Percentiles rank a stretch among this genome's conserved stretches.
Evolutionary conservation across 2,888 invertebrate species (phyloP).

Genomic region (Trisateles emortualis): DNA sequence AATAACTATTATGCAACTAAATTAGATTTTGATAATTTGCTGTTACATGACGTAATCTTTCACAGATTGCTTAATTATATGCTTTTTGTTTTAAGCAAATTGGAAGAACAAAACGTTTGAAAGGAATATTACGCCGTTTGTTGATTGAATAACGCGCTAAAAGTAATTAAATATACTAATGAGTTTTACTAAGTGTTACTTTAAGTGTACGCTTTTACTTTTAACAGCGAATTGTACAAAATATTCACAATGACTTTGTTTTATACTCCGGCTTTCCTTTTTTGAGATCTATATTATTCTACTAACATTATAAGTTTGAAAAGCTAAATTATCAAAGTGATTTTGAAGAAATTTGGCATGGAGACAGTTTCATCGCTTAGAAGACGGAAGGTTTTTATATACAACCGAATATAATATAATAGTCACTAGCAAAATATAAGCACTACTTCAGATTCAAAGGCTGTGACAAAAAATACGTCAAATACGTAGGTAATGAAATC

Average conservation of each 20-base stretch:
- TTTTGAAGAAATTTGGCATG: too few species aligned
- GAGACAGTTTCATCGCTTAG: too few species aligned
- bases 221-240: constrained; percentile 1
- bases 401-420: too few species aligned
- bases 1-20: constrained; percentile 54
- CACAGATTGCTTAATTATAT: constrained; percentile 31
- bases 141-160: constrained; percentile 35
- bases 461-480: too few species aligned
- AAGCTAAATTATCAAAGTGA: too few species aligned
- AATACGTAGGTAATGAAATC: too few species aligned
- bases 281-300: too few species aligned
- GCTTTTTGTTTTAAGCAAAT: constrained; percentile 35
- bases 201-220: constrained; percentile 11
- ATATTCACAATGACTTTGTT: not conserved
- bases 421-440: too few species aligned
- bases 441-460: too few species aligned
- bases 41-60: constrained; percentile 14
- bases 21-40: constrained; percentile 40
- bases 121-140: constrained; percentile 20
- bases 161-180: constrained; percentile 32
- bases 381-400: too few species aligned
- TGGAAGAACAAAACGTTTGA: constrained; percentile 21
- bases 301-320: too few species aligned
- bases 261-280: too few species aligned
- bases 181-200: constrained; percentile 17